Base-by-base conservation (phyloP, 2,797 vertebrate genomes). In the Sebastes steindachneri region DNA sequence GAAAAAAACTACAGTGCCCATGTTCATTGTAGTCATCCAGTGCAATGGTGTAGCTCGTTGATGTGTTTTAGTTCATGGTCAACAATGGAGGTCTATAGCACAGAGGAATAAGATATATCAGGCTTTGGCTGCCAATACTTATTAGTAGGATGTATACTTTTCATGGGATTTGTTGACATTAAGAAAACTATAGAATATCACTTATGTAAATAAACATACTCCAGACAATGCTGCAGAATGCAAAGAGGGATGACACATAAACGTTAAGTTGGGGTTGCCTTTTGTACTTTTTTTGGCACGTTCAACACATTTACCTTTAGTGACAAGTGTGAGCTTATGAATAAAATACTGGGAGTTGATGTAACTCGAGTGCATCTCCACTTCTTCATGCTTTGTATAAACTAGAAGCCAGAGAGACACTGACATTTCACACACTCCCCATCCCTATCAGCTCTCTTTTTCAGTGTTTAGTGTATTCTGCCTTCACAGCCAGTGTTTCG, bases 401-500 rank as follows among this genome's bases (percentile, higher is more conserved):
- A 45, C 15, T 19, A 45, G 41, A 17, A 17, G 41, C 41, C 41
- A 45, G 41, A 58, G 48, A 59, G 19, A 48, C 35, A 41, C 28
- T 9, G 69, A 84, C 68, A 64, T 25, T 48, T 62, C 23, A 60
- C 64, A 70, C 64, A 51, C 12, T 23, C 45, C 28, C 28, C 28
- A 12, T 51, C 19, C 9, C 19, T 23, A 15, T 31, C 64, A 9
- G 54, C 71, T 57, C 51, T 67, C 35, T 80, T 17, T 29, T 37
- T 15, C 45, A 29, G 54, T 73, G 75, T 89, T 76, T 73, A 71
- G n/a, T 9, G 17, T 19, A 17, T 17, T 75, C 59, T 77, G 37
- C 65, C 63, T 62, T 85, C 75, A 68, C 72, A 23, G 45, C 3
- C 57, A 21, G 53, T 67, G 79, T 77, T 79, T 87, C 64, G 78